Evolutionary conservation across 2,797 vertebrate genomes (phyloP), one percentile per base, ranked within the genome.

Genomic region (Heteromormyrus szaboi): DNA sequence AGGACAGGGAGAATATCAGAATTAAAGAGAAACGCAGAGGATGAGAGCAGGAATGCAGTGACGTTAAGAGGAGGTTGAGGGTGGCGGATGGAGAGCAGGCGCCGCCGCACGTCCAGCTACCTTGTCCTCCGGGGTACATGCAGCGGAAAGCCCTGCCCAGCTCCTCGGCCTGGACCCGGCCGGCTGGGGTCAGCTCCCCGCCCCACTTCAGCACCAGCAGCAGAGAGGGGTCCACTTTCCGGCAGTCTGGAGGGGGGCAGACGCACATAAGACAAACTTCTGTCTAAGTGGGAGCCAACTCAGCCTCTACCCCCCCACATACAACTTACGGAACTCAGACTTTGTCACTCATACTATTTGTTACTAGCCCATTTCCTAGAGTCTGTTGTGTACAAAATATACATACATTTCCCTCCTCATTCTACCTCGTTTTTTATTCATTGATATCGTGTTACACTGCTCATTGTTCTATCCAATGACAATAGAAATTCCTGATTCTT

Each of bases 201-300:
- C 97, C 97, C 98, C 98, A 99, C 94, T 99, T 99, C 51, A 99
- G 92, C 89, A 99, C 98, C 90, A 99, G 93, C 79, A 99, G 95
- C 50, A 99, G 94, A 8, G 98, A 98, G 0, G 98, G 97, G 0
- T 94, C 92, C 5, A 97, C 96, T 89, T 93, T 95, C 85, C 95
- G 95, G 14, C 91, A 94, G 87, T 97, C 98, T 99, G 93, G 17
- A 4, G 56, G 9, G 14, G 17, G 12, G 41, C 19, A 6, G 22
- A 7, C 37, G 51, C 53, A 88, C 9, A 81, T n/a, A 84, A 37
- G 37, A 37, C 37, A 37, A 37, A 29, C 29, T n/a, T 79, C 72
- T 33, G 68, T 76, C 68, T 76, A 14, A 33, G 29, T 4, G 25
- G 65, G 25, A 68, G 65, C 29, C 25, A 29, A 29, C 29, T 37